These are phyloP conservation scores for Leptestheria dahalacensis DNA, from an alignment of 1,140 invertebrate species.

Conservation along the genomic window DNA sequence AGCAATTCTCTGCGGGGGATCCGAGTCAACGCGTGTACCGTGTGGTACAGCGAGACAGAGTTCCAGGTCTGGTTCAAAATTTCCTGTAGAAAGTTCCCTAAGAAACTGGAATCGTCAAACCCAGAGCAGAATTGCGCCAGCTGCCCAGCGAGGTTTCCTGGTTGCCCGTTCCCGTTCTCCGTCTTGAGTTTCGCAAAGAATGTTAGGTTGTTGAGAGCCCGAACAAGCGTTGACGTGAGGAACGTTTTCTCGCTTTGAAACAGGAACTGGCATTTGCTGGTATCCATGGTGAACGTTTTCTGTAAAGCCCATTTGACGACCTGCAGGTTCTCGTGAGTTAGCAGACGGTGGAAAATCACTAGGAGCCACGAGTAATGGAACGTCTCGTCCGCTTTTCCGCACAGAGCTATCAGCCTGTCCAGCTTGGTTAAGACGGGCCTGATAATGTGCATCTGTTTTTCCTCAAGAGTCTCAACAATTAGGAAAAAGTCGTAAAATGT, in stretches of 20 bases:
- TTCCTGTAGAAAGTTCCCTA: not conserved
- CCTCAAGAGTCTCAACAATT: slow-evolving; percentile 39
- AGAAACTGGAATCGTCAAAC: not conserved
- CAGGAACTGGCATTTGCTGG: not conserved
- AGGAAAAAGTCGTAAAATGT: slow-evolving; percentile 30
- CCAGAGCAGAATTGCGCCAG: not conserved
- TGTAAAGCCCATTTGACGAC: slow-evolving; percentile 14
- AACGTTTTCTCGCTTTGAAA: not conserved
- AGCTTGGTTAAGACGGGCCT: slow-evolving; percentile 33
- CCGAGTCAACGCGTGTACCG: slow-evolving; percentile 20
- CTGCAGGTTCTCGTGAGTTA: slow-evolving; percentile 15
- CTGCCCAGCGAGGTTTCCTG: not conserved
- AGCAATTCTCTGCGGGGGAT: slow-evolving; percentile 11
- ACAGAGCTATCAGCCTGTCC: slow-evolving; percentile 22
- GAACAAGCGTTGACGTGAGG: not conserved
- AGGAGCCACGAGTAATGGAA: slow-evolving; percentile 11
- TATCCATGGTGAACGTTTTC: slow-evolving; percentile 3
- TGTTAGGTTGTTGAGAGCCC: not conserved
- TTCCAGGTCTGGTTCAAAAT: slow-evolving; percentile 22
- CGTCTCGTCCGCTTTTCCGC: not conserved
- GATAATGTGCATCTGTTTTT: slow-evolving; percentile 43
- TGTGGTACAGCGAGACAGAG: slow-evolving; percentile 27
- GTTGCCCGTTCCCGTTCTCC: not conserved
- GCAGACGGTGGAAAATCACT: slow-evolving; percentile 11
- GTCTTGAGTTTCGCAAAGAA: not conserved